These are phyloP conservation scores for Pseudochirops cupreus DNA, from an alignment of 2,797 vertebrate genomes.

Conservation along the genomic window DNA sequence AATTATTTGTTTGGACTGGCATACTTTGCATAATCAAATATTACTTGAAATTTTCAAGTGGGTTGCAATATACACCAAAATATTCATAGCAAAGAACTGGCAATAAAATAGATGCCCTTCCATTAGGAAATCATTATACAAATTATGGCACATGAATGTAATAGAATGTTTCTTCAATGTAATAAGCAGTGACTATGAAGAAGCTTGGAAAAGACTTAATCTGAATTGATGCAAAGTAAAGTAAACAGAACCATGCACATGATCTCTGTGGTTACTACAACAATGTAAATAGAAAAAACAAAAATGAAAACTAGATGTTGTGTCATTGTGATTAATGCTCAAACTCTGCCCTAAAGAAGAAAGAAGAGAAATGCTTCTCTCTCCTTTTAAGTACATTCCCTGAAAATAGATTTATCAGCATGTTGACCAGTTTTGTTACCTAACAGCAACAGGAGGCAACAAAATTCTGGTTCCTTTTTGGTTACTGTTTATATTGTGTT, in stretches of 20 bases:
- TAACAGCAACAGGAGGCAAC: background rate
- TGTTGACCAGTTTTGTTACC: background rate
- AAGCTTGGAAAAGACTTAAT: background rate
- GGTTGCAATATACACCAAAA: background rate
- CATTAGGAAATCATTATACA: background rate
- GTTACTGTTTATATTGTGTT: background rate
- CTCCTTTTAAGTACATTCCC: background rate
- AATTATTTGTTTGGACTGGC: background rate
- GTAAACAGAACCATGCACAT: background rate
- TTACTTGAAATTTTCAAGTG: background rate
- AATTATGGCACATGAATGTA: background rate
- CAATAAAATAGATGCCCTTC: background rate
- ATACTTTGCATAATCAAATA: background rate
- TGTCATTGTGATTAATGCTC: background rate
- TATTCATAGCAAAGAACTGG: background rate
- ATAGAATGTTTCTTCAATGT: background rate
- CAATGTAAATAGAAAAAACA: background rate
- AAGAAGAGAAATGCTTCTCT: background rate
- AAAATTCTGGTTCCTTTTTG: background rate
- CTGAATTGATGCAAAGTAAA: background rate
- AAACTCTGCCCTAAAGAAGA: background rate
- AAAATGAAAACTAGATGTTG: background rate
- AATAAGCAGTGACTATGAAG: background rate
- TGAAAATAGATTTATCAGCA: background rate
- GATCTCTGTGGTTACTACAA: background rate